Percentiles rank a stretch among this genome's conserved stretches.
Evolutionary conservation across 2,113 vertebrate species (phyloP).

Genomic region (Rhinoderma darwinii): DNA sequence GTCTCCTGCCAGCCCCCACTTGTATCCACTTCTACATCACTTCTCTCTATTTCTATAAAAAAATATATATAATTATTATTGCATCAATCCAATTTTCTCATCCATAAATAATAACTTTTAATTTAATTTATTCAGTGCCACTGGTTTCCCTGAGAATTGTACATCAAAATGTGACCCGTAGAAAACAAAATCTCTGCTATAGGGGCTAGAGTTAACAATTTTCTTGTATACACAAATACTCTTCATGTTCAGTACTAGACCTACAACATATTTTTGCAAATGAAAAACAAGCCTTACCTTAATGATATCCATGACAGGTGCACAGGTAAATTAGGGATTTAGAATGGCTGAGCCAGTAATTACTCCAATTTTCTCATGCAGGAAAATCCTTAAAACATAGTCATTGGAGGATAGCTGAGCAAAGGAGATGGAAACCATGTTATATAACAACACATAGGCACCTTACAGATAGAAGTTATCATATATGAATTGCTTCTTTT

Average conservation of each 20-base stretch:
- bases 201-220: not conserved
- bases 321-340: constrained; percentile 16
- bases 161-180: not conserved
- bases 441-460: not conserved
- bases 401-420: constrained; percentile 1
- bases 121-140: too few species aligned
- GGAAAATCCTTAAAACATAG: constrained; percentile 21
- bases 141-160: not conserved
- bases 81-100: too few species aligned
- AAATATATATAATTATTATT: too few species aligned
- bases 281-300: constrained; percentile 8
- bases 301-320: constrained; percentile 40
- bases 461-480: not conserved
- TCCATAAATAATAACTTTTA: too few species aligned
- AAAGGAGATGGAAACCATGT: not conserved
- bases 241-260: not conserved
- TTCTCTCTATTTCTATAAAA: too few species aligned
- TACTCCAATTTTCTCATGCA: constrained; percentile 11
- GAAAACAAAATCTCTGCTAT: not conserved
- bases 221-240: not conserved
- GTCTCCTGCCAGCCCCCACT: too few species aligned
- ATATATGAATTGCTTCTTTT: too few species aligned
- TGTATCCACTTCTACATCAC: too few species aligned
- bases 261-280: not conserved
- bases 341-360: constrained; percentile 15